Evolutionary conservation across 2,888 invertebrate species (phyloP), one percentile per base, ranked within the genome.

Genomic region (Furcula furcula): DNA sequence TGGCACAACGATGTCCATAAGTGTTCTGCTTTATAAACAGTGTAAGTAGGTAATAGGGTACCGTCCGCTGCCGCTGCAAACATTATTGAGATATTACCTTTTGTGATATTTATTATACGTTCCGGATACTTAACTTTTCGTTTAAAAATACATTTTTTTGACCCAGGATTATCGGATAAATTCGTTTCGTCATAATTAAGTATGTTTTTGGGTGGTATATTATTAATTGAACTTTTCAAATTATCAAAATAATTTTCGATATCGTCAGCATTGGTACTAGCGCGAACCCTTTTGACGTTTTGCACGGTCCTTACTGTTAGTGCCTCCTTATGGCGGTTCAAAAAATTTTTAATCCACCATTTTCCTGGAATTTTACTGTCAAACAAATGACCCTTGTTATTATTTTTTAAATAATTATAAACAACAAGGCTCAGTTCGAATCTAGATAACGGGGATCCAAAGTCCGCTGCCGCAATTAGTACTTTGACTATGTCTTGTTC

Each of bases 141-240:
- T 22, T 34, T 36, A 32, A 46, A 34, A 21, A 43, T 36, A 30
- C 40, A 31, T 37, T 45, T 46, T 27, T 25, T 14, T n/a, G 29
- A 40, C 1, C 39, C 46, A 20, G 44, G 47, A 20, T 50, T 36
- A 31, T 47, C 50, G 0, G 32, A 42, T 12, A 42, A 31, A 21
- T 34, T 44, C 4, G 47, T 51, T 33, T 51, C 45, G 7, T 48
- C 43, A 9, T 39, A 48, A 15, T 51, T 51, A 2, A 51, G 12
- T 7, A 51, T 45, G 12, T 41, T 12, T 20, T 27, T 11, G 9
- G 41, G 27, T 30, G 20, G 20, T 0, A 47, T 30, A 29, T 39
- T 31, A n/a, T 16, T n/a, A 6, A 45, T 27, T 19, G 38, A 34
- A 19, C 9, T 32, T 23, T 35, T 34, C 9, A 47, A 32, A 43